These are phyloP conservation scores for Crossocerus cetratus DNA, from an alignment of 2,888 invertebrate genomes.

Conservation along the genomic window DNA sequence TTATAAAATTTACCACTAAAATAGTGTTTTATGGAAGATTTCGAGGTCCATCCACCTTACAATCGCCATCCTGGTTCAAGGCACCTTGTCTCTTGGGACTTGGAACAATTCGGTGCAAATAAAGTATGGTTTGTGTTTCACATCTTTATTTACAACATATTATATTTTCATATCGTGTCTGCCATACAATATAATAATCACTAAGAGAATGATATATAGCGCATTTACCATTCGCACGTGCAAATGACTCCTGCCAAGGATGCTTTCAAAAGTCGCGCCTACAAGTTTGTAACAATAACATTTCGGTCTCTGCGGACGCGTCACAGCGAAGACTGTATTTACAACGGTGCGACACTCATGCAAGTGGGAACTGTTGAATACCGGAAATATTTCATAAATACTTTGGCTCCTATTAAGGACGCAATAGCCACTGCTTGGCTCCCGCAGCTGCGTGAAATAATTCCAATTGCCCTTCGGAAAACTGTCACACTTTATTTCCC, in stretches of 20 bases:
- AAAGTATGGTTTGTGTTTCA: conserved; percentile 3
- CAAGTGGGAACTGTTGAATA: background rate
- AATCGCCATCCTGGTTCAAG: too few relatives aligned
- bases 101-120: background rate
- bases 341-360: background rate
- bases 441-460: too few relatives aligned
- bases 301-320: background rate
- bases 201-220: background rate
- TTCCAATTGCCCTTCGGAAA: background rate
- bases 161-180: background rate
- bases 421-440: too few relatives aligned
- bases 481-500: conserved; percentile 39
- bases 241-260: background rate
- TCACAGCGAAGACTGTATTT: conserved; percentile 9
- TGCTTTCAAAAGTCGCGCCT: background rate
- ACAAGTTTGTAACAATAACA: too few relatives aligned
- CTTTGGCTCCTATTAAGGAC: conserved; percentile 19
- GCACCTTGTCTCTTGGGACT: too few relatives aligned
- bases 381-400: conserved; percentile 23
- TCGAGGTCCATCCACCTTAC: too few relatives aligned
- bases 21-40: too few relatives aligned
- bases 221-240: too few relatives aligned
- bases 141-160: conserved; percentile 30
- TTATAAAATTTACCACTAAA: too few relatives aligned
- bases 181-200: background rate